Evolutionary conservation across 2,888 invertebrate species (phyloP).

Genomic region (Chrysotoxum bicinctum): DNA sequence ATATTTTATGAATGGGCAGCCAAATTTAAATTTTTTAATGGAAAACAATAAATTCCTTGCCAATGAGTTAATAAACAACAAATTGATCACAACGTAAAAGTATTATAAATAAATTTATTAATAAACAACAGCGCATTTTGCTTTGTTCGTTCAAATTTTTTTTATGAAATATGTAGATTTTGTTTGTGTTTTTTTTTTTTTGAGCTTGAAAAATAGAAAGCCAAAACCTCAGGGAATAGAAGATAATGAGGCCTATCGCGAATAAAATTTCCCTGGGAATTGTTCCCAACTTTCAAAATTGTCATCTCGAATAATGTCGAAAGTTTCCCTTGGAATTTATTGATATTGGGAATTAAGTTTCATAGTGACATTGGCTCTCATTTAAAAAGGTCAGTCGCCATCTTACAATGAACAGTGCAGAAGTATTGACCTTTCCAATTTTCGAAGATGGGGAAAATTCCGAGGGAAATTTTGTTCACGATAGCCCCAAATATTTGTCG

Average conservation of each 20-base stretch:
- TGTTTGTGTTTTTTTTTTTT: slow-evolving; percentile 5
- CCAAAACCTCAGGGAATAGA: not conserved
- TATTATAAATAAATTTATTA: slow-evolving; percentile 11
- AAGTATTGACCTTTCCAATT: too few relatives aligned
- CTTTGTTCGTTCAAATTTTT: not conserved
- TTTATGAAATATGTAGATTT: not conserved
- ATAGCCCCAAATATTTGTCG: not conserved
- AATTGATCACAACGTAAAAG: slow-evolving; percentile 14
- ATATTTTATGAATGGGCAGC: slow-evolving; percentile 48
- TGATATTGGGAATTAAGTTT: too few relatives aligned
- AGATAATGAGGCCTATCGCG: too few relatives aligned
- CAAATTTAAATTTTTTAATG: slow-evolving; percentile 39
- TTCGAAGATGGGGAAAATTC: too few relatives aligned
- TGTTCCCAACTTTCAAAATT: too few relatives aligned
- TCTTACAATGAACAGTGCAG: too few relatives aligned
- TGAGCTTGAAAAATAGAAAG: not conserved
- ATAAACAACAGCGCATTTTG: slow-evolving; percentile 16
- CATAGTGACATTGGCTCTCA: too few relatives aligned
- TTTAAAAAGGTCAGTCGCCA: too few relatives aligned
- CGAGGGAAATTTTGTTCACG: too few relatives aligned
- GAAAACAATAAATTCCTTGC: slow-evolving; percentile 15
- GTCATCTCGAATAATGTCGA: too few relatives aligned
- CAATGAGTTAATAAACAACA: slow-evolving; percentile 33
- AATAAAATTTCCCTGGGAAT: too few relatives aligned
- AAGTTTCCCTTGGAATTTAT: too few relatives aligned